Percentiles rank a stretch among this genome's conserved stretches.
Conservation (phyloP, 2,797 vertebrate species). For the Trichosurus vulpecula region DNA sequence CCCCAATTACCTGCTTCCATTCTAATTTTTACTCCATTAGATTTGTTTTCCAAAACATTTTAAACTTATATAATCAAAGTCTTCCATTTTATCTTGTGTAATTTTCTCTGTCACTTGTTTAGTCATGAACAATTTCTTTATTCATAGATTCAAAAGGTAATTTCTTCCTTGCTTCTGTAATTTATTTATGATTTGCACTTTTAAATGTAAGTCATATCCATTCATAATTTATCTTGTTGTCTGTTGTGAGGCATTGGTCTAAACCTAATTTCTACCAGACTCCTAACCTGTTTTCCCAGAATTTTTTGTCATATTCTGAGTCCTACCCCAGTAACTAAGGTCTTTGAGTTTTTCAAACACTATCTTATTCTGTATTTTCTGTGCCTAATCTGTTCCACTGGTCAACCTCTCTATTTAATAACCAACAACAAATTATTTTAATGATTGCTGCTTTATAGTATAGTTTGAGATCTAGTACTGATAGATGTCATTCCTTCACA, state of each 20-base stretch:
- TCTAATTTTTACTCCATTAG: not conserved
- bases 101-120: not conserved
- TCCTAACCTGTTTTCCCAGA: not conserved
- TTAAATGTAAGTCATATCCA: not conserved
- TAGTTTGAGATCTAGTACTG: not conserved
- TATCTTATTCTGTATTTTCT: not conserved
- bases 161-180: not conserved
- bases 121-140: not conserved
- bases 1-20: not conserved
- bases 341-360: not conserved
- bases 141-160: not conserved
- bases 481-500: not conserved
- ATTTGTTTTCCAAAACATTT: not conserved
- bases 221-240: not conserved
- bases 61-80: not conserved
- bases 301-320: not conserved
- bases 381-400: not conserved
- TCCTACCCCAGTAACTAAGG: not conserved
- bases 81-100: not conserved
- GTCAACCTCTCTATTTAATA: not conserved
- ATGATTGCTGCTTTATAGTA: not conserved
- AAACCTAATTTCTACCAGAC: not conserved
- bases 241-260: not conserved
- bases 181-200: not conserved
- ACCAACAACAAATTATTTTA: not conserved